Conservation (phyloP, 2,888 invertebrate genomes). For the Ligdia adustata region DNA sequence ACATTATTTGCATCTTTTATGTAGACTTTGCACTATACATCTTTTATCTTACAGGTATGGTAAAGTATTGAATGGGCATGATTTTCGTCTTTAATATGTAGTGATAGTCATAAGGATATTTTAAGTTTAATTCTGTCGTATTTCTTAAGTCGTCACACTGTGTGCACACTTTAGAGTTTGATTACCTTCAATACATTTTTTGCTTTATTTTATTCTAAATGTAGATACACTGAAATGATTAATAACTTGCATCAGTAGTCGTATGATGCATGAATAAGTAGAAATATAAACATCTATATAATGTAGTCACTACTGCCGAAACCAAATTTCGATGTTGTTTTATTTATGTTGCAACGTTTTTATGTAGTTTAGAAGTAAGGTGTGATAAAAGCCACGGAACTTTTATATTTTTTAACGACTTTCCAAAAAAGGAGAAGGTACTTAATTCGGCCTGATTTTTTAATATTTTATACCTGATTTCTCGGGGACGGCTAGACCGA, state of each 20-base stretch:
- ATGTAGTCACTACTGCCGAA: background rate
- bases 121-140: too few relatives aligned
- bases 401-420: too few relatives aligned
- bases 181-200: background rate
- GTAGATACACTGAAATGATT: constrained; percentile 15
- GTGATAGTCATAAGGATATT: constrained; percentile 8
- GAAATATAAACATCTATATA: too few relatives aligned
- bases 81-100: constrained; percentile 18
- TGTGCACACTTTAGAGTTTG: constrained; percentile 5
- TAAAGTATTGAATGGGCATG: constrained; percentile 32
- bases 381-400: too few relatives aligned
- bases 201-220: background rate
- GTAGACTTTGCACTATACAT: constrained; percentile 20
- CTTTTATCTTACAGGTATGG: constrained; percentile 29
- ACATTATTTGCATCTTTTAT: constrained; percentile 28
- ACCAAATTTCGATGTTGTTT: too few relatives aligned
- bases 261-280: constrained; percentile 21
- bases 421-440: too few relatives aligned
- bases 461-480: too few relatives aligned
- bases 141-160: background rate
- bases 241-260: constrained; percentile 23
- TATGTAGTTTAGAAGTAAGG: constrained; percentile 3
- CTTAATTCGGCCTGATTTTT: too few relatives aligned
- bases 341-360: too few relatives aligned
- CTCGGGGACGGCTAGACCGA: too few relatives aligned